Percentiles rank a stretch among this genome's conserved stretches.
Evolutionary conservation across 1,140 invertebrate species (phyloP).

Genomic region (Zaprionus kolodkinae): DNA sequence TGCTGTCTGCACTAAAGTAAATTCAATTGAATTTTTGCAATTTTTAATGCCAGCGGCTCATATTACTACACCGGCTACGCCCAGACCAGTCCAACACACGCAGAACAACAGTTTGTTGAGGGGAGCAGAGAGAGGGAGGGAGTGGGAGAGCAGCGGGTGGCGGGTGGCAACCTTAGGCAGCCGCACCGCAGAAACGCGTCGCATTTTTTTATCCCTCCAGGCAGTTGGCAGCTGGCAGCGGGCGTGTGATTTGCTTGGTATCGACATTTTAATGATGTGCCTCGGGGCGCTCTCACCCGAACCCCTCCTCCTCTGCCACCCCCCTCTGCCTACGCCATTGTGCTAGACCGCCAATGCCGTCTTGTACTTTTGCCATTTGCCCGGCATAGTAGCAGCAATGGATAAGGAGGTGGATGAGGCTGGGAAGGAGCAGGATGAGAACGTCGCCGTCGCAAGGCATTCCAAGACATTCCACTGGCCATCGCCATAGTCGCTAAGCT

Average conservation of each 20-base stretch:
- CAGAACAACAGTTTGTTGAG: neutral
- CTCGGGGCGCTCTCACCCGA: slow-evolving; percentile 60
- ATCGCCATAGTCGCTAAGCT: slow-evolving; percentile 46
- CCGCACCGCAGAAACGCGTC: slow-evolving; percentile 54
- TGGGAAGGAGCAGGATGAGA: neutral
- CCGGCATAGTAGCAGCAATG: slow-evolving; percentile 34
- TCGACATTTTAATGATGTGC: slow-evolving; percentile 84
- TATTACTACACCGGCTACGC: slow-evolving; percentile 72
- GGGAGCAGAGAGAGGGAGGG: neutral
- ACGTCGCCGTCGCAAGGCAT: slow-evolving; percentile 25
- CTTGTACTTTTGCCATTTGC: slow-evolving; percentile 75
- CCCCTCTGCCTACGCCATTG: slow-evolving; percentile 27
- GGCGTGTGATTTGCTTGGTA: slow-evolving; percentile 82
- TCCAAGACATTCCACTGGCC: slow-evolving; percentile 53
- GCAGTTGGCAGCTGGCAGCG: slow-evolving; percentile 67
- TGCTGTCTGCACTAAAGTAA: slow-evolving; percentile 72
- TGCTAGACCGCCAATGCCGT: slow-evolving; percentile 42
- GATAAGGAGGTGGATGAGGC: slow-evolving; percentile 9
- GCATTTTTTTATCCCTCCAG: slow-evolving; percentile 64
- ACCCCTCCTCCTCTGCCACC: slow-evolving; percentile 2
- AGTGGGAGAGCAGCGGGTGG: neutral
- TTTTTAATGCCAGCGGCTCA: slow-evolving; percentile 77
- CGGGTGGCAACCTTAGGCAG: slow-evolving; percentile 36
- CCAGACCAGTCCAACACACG: slow-evolving; percentile 22
- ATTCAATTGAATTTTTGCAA: slow-evolving; percentile 79